A percentile compares a stretch with the other conserved stretches of the same genome.
phyloP scores from a whole-genome alignment of 2,113 vertebrate species.

The Chionodraco myersi region DNA sequence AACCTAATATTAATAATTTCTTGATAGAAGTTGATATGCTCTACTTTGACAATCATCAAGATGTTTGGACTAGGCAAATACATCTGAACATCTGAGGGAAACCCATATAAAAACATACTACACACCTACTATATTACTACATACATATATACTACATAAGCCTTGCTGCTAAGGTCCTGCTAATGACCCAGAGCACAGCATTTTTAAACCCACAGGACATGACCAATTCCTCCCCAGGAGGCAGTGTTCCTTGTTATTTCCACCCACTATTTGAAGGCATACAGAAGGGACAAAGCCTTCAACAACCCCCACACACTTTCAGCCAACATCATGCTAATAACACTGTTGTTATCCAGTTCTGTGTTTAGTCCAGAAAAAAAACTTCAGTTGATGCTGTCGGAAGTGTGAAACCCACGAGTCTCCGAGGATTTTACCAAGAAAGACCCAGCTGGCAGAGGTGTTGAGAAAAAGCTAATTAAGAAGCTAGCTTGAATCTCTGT shows the following conservation, averaged over 20 bases:
- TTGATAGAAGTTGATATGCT: neutral
- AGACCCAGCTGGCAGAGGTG: neutral
- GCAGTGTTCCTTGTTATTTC: slow-evolving; percentile 24
- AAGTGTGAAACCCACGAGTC: neutral
- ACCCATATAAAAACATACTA: neutral
- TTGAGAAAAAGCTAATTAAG: neutral
- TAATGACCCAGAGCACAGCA: neutral
- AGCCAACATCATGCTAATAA: slow-evolving; percentile 18
- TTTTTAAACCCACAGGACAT: neutral
- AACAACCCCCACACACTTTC: slow-evolving; percentile 15
- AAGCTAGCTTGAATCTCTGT: neutral
- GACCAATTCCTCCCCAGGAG: slow-evolving; percentile 4
- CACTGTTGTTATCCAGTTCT: slow-evolving; percentile 12
- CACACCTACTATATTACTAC: too few species aligned
- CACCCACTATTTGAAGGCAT: slow-evolving; percentile 10
- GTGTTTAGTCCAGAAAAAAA: slow-evolving; percentile 30
- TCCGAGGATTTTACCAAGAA: neutral
- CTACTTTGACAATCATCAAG: neutral
- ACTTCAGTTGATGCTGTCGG: neutral
- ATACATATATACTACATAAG: neutral
- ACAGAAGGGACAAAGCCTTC: slow-evolving; percentile 28
- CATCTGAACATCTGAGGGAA: neutral
- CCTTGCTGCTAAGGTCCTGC: neutral
- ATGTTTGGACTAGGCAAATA: neutral
- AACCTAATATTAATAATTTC: neutral